Evolutionary conservation across 2,797 vertebrate species (phyloP).

Genomic region (Falco berigora): DNA sequence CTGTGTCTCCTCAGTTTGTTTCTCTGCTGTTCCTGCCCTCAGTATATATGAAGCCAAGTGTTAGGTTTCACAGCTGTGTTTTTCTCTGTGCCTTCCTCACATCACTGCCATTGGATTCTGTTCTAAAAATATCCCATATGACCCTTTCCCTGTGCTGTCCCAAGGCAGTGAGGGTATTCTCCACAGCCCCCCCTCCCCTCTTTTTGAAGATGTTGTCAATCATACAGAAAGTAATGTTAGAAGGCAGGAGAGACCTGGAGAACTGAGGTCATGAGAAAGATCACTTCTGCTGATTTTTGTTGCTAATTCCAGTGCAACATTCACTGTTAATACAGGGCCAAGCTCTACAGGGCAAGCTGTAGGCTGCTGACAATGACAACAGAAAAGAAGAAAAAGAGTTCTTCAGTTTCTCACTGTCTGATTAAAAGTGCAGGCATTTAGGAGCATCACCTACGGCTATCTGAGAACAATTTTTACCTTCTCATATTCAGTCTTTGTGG

Average conservation of each 20-base stretch:
- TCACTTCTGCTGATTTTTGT: background rate
- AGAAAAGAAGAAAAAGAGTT: background rate
- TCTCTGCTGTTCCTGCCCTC: conserved; percentile 12
- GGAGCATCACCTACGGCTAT: background rate
- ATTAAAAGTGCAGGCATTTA: background rate
- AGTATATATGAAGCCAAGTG: conserved; percentile 32
- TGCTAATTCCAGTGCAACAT: background rate
- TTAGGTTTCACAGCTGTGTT: conserved; percentile 66
- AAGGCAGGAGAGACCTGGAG: background rate
- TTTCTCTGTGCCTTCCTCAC: conserved; percentile 32
- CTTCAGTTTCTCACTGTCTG: background rate
- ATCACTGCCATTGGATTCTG: conserved; percentile 67
- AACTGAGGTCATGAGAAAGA: background rate
- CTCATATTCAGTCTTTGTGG: background rate
- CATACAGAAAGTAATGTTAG: background rate
- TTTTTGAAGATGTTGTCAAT: background rate
- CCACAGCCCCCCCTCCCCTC: background rate
- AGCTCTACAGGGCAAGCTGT: background rate
- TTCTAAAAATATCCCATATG: conserved; percentile 74
- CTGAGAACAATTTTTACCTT: background rate
- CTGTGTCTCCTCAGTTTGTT: background rate
- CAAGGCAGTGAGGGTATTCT: background rate
- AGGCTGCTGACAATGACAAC: background rate
- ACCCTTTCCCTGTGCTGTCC: conserved; percentile 27
- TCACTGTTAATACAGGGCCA: background rate